These are phyloP conservation scores for Chaetodon trifasciatus DNA, from an alignment of 2,797 vertebrate genomes.

Conservation along the genomic window DNA sequence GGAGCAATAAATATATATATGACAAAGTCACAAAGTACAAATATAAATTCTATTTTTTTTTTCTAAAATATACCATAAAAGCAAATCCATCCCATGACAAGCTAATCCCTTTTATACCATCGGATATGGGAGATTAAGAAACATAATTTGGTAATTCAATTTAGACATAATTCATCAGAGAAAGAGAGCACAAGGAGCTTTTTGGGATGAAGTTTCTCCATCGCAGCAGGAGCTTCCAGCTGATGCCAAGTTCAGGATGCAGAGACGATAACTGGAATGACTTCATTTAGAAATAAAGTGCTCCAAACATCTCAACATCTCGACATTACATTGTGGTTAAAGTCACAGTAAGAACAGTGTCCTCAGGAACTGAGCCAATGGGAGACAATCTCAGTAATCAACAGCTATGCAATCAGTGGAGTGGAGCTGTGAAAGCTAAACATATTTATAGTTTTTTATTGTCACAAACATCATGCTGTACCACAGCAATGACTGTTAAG, in stretches of 20 bases:
- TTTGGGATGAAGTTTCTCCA: conserved; percentile 59
- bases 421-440: conserved; percentile 3
- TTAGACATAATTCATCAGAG: conserved; percentile 70
- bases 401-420: background rate
- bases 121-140: conserved; percentile 74
- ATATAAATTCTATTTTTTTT: conserved; percentile 38
- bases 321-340: conserved; percentile 4
- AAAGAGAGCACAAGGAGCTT: conserved; percentile 50
- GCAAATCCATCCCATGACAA: conserved; percentile 68
- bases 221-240: conserved; percentile 60
- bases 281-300: conserved; percentile 48
- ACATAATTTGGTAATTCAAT: conserved; percentile 78
- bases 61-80: conserved; percentile 67
- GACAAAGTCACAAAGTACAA: conserved; percentile 65
- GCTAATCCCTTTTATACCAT: conserved; percentile 75
- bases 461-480: background rate
- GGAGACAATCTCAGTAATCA: background rate
- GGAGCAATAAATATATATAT: conserved; percentile 63
- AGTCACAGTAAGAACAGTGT: background rate
- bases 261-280: conserved; percentile 62
- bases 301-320: conserved; percentile 27
- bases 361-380: background rate
- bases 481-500: background rate
- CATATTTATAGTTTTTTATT: background rate
- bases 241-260: conserved; percentile 64